Evolutionary conservation across 2,797 vertebrate species (phyloP).

Genomic region (Myotis pilosus): DNA sequence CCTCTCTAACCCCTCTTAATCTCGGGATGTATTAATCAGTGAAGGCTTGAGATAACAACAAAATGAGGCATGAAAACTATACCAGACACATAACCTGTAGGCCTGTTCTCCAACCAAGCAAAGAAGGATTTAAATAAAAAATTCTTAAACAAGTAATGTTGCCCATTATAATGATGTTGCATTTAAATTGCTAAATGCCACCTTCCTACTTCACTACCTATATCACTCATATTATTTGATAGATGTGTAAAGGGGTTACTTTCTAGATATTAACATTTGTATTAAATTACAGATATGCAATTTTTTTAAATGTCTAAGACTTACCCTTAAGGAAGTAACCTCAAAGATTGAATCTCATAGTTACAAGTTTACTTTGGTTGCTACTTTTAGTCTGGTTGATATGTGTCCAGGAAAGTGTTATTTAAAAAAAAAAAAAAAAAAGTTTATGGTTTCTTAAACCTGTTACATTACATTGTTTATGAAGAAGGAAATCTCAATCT

Average conservation of each 20-base stretch:
- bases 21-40: not conserved
- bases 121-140: not conserved
- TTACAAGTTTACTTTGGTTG: slow-evolving; percentile 8
- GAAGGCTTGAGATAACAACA: not conserved
- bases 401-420: not conserved
- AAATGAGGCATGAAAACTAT: slow-evolving; percentile 6
- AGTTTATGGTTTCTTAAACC: not conserved
- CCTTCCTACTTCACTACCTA: not conserved
- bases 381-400: not conserved
- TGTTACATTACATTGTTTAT: slow-evolving; percentile 32
- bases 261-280: slow-evolving; percentile 5
- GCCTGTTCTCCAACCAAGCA: not conserved
- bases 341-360: not conserved
- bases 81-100: not conserved
- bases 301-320: not conserved
- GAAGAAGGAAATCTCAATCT: slow-evolving; percentile 39
- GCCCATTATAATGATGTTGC: not conserved
- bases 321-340: not conserved
- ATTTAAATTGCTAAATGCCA: not conserved
- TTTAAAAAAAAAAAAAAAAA: not conserved
- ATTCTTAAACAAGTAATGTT: not conserved
- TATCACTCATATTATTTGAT: not conserved
- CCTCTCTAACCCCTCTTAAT: not conserved
- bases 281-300: not conserved
- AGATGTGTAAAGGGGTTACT: not conserved